Base-by-base conservation (phyloP, 1,140 invertebrate genomes). In the Drosophila cardini region DNA sequence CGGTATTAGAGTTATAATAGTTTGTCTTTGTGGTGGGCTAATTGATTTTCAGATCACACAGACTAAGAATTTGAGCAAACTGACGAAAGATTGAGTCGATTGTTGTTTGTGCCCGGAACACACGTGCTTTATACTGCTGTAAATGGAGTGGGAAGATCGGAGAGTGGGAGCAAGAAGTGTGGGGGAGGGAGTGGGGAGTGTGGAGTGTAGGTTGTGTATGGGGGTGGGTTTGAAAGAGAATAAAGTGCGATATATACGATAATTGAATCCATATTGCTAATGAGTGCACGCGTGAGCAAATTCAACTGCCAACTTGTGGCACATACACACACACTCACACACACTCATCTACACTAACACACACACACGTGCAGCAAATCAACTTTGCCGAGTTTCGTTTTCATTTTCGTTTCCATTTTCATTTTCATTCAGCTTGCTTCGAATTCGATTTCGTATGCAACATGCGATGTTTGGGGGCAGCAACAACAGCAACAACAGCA, bases 261-360 rank as follows among this genome's bases (percentile, higher is more conserved):
- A 84, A 86, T 85, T 85, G 78, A 86, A 85, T 85, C 74, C 56
- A 85, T 86, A 81, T 81, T 71, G 68, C 68, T 84, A 84, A 84
- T 84, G 81, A 84, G 77, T 80, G 73, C 68, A 84, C 69, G 81
- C 69, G 50, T 82, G 58, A 65, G 64, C 30, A 68, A 67, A 36
- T 61, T 55, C 48, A 52, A 52, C 48, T 15, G 48, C 48, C 16
- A 58, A 62, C 43, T 60, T 60, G 32, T 69, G 62, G 55, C 58
- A 53, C 69, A 18, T n/a, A 30, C 72, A 62, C 21, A 21, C 21
- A 21, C 21, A 0, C 21, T 0, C 21, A 21, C 21, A 26, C 2
- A 26, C 21, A 26, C 21, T 4, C 21, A 26, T 4, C n/a, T n/a
- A 26, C 21, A 26, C 21, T 1, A 4, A 26, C 21, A 26, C 21